phyloP scores from a whole-genome alignment of 2,113 vertebrate genomes.

The Smithornis capensis region DNA sequence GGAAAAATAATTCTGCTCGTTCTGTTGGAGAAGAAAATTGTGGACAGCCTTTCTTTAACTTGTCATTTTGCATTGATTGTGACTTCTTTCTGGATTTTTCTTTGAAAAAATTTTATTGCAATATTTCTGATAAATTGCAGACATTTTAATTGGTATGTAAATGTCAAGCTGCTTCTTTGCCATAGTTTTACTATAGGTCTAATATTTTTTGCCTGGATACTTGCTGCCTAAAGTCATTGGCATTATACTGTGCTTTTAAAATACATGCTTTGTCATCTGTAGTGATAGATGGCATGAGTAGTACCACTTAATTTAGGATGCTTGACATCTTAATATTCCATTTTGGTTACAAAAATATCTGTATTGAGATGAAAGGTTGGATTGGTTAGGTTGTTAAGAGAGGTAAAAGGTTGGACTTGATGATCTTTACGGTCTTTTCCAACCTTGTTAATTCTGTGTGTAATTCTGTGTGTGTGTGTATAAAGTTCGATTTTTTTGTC shows the following conservation, averaged over 20 bases:
- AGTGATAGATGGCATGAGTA: neutral
- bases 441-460: too few species aligned
- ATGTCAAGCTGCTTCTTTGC: neutral
- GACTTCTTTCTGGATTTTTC: neutral
- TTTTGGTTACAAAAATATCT: too few species aligned
- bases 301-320: neutral
- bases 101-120: conserved; percentile 25
- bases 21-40: conserved; percentile 21
- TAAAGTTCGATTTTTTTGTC: too few species aligned
- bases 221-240: neutral
- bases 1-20: neutral
- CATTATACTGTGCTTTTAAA: neutral
- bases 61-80: neutral
- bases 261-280: neutral
- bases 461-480: too few species aligned
- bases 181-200: neutral
- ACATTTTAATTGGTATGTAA: conserved; percentile 13
- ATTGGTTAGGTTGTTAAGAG: too few species aligned
- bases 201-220: neutral
- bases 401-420: too few species aligned
- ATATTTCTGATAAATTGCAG: neutral
- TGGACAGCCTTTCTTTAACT: neutral
- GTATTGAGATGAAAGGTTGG: too few species aligned
- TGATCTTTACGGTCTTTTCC: too few species aligned
- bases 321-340: neutral